Evolutionary conservation across 2,797 vertebrate species (phyloP).

Genomic region (Taenioides sp.): DNA sequence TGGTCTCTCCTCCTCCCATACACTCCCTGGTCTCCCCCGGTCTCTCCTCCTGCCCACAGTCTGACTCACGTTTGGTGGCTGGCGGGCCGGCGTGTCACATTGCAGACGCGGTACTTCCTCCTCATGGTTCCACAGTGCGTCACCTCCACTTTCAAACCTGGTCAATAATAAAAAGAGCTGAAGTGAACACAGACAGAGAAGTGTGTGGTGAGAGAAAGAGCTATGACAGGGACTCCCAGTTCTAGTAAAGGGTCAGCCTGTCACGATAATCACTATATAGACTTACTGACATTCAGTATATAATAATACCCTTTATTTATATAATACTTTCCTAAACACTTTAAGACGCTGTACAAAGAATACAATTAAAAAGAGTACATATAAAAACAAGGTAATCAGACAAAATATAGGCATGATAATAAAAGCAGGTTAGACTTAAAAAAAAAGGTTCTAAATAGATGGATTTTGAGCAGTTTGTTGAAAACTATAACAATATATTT

Average conservation of each 20-base stretch:
- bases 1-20: not conserved
- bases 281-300: too few relatives aligned
- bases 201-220: constrained; percentile 2
- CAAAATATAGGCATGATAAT: too few relatives aligned
- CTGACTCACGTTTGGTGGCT: constrained; percentile 98
- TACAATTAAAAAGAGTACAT: too few relatives aligned
- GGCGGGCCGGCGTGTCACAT: constrained; percentile 94
- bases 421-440: too few relatives aligned
- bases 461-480: too few relatives aligned
- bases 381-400: too few relatives aligned
- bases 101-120: constrained; percentile 98
- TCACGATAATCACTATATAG: too few relatives aligned
- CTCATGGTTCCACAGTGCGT: constrained; percentile 99
- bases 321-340: too few relatives aligned
- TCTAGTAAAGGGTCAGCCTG: not conserved
- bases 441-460: too few relatives aligned
- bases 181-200: constrained; percentile 2
- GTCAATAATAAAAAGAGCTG: constrained; percentile 31
- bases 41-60: not conserved
- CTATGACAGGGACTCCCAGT: not conserved
- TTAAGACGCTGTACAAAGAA: too few relatives aligned
- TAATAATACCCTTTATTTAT: too few relatives aligned
- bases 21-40: not conserved
- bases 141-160: constrained; percentile 99
- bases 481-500: too few relatives aligned